A percentile compares a stretch with the other conserved stretches of the same genome.
Conservation (phyloP, 2,888 invertebrate species). For the Odontothrips loti region DNA sequence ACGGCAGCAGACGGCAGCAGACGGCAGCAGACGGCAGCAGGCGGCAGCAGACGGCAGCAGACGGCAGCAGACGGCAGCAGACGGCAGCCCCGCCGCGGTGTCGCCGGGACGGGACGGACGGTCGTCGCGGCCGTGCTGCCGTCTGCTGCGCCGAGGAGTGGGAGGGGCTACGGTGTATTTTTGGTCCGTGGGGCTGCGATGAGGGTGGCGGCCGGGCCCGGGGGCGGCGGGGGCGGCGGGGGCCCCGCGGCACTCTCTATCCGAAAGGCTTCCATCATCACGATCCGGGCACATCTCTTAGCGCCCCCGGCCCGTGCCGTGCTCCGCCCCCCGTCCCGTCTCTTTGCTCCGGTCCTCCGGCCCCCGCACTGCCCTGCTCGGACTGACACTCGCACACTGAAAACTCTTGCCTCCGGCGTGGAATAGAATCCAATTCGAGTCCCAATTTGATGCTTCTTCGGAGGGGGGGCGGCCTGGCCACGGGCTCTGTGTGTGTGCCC, state of each 20-base stretch:
- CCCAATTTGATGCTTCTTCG: conserved; percentile 13
- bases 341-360: background rate
- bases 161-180: background rate
- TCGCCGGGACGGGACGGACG: too few species aligned
- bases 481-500: background rate
- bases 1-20: too few species aligned
- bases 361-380: background rate
- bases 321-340: background rate
- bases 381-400: background rate
- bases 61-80: too few species aligned
- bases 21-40: too few species aligned
- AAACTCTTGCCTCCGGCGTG: background rate
- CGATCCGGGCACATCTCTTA: background rate
- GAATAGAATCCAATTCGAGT: conserved; percentile 12
- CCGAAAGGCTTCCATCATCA: conserved; percentile 14
- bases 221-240: too few species aligned
- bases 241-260: background rate
- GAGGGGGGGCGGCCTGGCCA: background rate
- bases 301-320: background rate
- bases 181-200: background rate
- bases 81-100: too few species aligned
- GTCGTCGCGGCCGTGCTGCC: too few species aligned
- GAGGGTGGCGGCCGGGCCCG: background rate
- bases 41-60: too few species aligned
- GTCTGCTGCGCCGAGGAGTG: background rate